Percentiles rank a stretch among this genome's conserved stretches.
Evolutionary conservation across 2,113 vertebrate genomes (phyloP).

Genomic region (Notothenia coriiceps): DNA sequence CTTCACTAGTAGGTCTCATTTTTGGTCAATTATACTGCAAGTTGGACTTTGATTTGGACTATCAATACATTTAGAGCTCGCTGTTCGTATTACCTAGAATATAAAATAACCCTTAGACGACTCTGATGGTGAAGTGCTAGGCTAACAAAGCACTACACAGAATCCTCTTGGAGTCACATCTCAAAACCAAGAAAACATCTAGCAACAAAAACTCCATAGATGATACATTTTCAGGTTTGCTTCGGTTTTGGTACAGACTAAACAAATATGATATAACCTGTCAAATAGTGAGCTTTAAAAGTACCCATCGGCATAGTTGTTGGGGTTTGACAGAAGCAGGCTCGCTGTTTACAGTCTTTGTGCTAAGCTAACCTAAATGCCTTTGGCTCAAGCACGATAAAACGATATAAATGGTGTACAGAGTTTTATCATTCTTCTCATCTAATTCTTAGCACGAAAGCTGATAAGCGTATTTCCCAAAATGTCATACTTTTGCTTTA

Average conservation of each 20-base stretch:
- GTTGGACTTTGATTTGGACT: constrained; percentile 9
- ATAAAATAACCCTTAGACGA: not conserved
- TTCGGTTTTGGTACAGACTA: not conserved
- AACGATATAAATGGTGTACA: not conserved
- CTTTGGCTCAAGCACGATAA: not conserved
- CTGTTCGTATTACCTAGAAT: not conserved
- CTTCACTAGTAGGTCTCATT: constrained; percentile 42
- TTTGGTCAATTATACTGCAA: constrained; percentile 12
- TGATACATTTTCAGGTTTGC: not conserved
- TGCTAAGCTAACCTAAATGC: not conserved
- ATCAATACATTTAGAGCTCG: not conserved
- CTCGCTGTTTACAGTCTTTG: not conserved
- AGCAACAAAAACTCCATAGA: not conserved
- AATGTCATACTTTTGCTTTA: not conserved
- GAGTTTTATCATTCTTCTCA: not conserved
- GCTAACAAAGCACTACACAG: not conserved
- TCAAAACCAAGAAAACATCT: not conserved
- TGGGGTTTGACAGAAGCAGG: not conserved
- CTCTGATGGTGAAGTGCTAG: not conserved
- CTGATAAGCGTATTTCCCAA: not conserved
- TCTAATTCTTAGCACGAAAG: not conserved
- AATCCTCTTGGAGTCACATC: not conserved
- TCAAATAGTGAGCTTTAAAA: not conserved
- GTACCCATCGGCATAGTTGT: not conserved
- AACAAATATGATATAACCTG: not conserved